phyloP scores from a whole-genome alignment of 2,797 vertebrate species.

The Poeciliopsis turneri region DNA sequence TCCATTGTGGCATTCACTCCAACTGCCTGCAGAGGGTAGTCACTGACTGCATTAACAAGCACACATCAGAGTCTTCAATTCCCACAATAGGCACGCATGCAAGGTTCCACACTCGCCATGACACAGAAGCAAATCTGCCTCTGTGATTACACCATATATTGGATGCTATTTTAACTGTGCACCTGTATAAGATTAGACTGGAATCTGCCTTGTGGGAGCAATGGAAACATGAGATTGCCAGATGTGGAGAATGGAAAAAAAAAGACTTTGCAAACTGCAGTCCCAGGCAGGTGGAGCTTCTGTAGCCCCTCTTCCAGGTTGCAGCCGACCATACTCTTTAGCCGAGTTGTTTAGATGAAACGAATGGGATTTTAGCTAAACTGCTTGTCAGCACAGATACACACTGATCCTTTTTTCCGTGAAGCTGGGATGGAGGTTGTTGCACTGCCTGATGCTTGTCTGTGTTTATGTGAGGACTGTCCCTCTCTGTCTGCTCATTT shows the following conservation, averaged over 20 bases:
- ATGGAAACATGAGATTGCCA: conserved; percentile 49
- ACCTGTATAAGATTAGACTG: conserved; percentile 58
- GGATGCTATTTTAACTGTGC: conserved; percentile 47
- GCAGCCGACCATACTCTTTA: conserved; percentile 68
- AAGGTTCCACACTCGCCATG: conserved; percentile 6
- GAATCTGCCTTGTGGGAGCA: conserved; percentile 39
- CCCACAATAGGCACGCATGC: conserved; percentile 25
- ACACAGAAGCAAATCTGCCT: conserved; percentile 21
- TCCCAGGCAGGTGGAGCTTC: conserved; percentile 60
- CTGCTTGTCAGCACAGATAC: conserved; percentile 80
- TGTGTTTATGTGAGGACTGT: conserved; percentile 31
- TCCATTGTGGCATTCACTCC: conserved; percentile 45
- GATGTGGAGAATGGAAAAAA: conserved; percentile 33
- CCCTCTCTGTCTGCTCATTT: conserved; percentile 53
- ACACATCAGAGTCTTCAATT: conserved; percentile 21
- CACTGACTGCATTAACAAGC: conserved; percentile 63
- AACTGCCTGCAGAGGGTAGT: conserved; percentile 78
- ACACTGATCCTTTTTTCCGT: conserved; percentile 79
- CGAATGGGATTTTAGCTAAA: conserved; percentile 82
- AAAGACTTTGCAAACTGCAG: conserved; percentile 34
- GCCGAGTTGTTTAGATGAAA: conserved; percentile 68
- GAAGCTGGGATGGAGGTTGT: conserved; percentile 48
- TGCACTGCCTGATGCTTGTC: conserved; percentile 43
- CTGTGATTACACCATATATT: conserved; percentile 44
- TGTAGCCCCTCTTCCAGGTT: conserved; percentile 51